Conservation (phyloP, 1,140 invertebrate genomes). For the Drosophila insularis region DNA sequence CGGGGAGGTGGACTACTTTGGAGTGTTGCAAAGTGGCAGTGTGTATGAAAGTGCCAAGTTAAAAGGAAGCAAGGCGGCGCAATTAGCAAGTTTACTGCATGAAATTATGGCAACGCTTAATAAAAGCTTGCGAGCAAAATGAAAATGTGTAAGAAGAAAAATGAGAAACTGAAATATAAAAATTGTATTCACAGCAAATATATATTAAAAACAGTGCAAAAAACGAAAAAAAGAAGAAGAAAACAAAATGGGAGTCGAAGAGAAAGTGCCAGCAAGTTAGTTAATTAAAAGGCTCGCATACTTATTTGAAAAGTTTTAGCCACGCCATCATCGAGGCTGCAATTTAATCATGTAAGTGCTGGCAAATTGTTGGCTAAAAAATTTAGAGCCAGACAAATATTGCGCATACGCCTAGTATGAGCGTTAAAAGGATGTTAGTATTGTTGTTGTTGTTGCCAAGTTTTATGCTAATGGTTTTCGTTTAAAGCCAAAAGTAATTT, state of each 20-base stretch:
- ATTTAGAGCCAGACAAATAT: constrained; percentile 77
- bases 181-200: constrained; percentile 27
- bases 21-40: constrained; percentile 22
- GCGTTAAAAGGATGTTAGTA: constrained; percentile 63
- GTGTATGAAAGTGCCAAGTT: constrained; percentile 48
- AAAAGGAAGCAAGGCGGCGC: constrained; percentile 67
- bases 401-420: constrained; percentile 69
- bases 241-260: constrained; percentile 26
- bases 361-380: constrained; percentile 79
- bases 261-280: constrained; percentile 64
- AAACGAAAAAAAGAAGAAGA: constrained; percentile 36
- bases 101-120: constrained; percentile 78
- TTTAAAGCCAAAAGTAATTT: constrained; percentile 81
- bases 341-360: constrained; percentile 80
- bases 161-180: not conserved
- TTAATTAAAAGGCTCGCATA: constrained; percentile 67
- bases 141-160: not conserved
- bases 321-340: constrained; percentile 44
- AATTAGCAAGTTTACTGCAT: constrained; percentile 81
- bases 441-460: constrained; percentile 66
- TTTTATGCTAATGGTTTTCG: constrained; percentile 81
- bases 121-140: constrained; percentile 43
- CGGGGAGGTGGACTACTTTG: constrained; percentile 12
- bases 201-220: constrained; percentile 30
- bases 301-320: constrained; percentile 70